Percentiles rank a stretch among this genome's conserved stretches.
These are phyloP conservation scores for Telenomus remus DNA, from an alignment of 1,140 invertebrate species.

Conservation along the genomic window DNA sequence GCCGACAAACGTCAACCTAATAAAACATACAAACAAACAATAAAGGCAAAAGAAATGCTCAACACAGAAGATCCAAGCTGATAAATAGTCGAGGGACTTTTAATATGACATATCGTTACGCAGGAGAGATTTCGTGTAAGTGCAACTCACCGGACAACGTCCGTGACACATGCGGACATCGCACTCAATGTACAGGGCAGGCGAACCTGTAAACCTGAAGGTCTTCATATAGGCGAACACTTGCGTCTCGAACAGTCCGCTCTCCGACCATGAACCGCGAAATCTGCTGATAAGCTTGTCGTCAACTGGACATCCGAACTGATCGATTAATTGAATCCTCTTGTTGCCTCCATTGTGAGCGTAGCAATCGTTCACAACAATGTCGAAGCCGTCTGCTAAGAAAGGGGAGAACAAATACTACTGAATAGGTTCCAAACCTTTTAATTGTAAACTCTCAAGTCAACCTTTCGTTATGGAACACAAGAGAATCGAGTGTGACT, in stretches of 20 bases:
- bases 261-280: constrained; percentile 92
- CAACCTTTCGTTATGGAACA: constrained; percentile 37
- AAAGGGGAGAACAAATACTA: constrained; percentile 55
- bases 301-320: constrained; percentile 95
- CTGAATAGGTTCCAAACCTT: constrained; percentile 25
- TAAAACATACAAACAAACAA: not conserved
- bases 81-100: constrained; percentile 9
- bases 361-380: constrained; percentile 96
- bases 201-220: constrained; percentile 94
- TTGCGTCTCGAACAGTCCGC: constrained; percentile 92
- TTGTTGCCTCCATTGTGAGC: constrained; percentile 95
- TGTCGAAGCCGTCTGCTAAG: constrained; percentile 91
- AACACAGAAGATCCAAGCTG: not conserved
- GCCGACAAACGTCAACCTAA: too few relatives aligned
- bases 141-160: constrained; percentile 85
- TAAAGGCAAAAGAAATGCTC: not conserved
- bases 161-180: constrained; percentile 97
- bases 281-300: constrained; percentile 94
- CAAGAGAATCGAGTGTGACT: constrained; percentile 35
- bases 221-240: constrained; percentile 97
- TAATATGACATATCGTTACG: constrained; percentile 33
- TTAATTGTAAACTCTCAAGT: constrained; percentile 6
- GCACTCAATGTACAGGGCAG: constrained; percentile 94
- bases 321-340: constrained; percentile 92
- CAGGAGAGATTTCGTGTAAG: constrained; percentile 34